Evolutionary conservation across 1,140 invertebrate genomes (phyloP).

Genomic region (Batillaria attramentaria): DNA sequence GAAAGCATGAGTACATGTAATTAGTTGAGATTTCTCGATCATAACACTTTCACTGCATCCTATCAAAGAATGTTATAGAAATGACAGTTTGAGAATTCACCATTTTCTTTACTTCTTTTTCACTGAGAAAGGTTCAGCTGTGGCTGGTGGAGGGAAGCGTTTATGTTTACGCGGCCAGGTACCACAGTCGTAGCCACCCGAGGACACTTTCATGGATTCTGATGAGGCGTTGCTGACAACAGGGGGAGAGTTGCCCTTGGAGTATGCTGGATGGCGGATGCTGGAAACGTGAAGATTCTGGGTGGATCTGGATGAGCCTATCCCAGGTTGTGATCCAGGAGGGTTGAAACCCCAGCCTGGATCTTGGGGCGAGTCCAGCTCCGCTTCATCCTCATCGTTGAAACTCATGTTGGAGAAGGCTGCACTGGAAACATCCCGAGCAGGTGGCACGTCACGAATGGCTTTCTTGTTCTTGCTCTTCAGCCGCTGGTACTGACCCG

Average conservation of each 20-base stretch:
- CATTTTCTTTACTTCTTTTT: constrained; percentile 36
- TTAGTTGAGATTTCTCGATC: too few relatives aligned
- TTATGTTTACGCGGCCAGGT: constrained; percentile 66
- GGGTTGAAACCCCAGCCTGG: not conserved
- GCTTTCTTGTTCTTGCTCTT: constrained; percentile 33
- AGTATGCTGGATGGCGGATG: constrained; percentile 47
- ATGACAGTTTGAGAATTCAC: too few relatives aligned
- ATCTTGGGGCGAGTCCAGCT: constrained; percentile 33
- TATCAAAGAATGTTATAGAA: too few relatives aligned
- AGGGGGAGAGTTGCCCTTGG: constrained; percentile 44
- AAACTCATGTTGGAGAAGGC: constrained; percentile 69
- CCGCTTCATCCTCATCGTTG: constrained; percentile 62
- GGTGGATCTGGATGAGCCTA: constrained; percentile 27
- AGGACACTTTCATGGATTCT: constrained; percentile 48
- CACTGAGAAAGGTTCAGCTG: constrained; percentile 45
- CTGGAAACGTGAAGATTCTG: constrained; percentile 44
- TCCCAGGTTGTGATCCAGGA: constrained; percentile 8
- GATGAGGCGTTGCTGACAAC: constrained; percentile 49
- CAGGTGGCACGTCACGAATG: constrained; percentile 21
- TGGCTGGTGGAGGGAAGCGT: constrained; percentile 29
- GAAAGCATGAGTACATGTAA: too few relatives aligned
- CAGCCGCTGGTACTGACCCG: constrained; percentile 40
- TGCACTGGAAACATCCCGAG: constrained; percentile 52
- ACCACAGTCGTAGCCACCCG: constrained; percentile 59
- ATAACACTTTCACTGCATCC: too few relatives aligned